These are phyloP conservation scores for Hirudo medicinalis DNA, from an alignment of 1,140 invertebrate species.

Conservation along the genomic window DNA sequence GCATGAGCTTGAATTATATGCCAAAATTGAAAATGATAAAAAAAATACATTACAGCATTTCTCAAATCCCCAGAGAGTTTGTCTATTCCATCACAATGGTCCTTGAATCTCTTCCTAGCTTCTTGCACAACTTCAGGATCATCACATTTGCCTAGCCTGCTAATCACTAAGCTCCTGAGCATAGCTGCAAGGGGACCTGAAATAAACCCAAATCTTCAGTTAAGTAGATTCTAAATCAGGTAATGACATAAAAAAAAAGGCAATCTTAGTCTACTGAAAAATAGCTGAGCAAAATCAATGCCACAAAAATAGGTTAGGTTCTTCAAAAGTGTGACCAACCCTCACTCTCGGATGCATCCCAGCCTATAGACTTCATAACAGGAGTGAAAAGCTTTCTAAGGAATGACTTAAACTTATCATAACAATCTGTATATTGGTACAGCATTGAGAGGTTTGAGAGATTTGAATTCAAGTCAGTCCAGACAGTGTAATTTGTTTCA, in stretches of 20 bases:
- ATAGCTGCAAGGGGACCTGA: constrained; percentile 66
- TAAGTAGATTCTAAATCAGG: background rate
- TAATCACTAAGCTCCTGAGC: constrained; percentile 66
- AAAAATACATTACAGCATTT: constrained; percentile 45
- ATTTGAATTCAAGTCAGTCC: constrained; percentile 69
- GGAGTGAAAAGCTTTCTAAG: constrained; percentile 53
- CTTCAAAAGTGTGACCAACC: constrained; percentile 24
- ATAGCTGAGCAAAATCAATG: background rate
- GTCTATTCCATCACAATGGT: constrained; percentile 51
- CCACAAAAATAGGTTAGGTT: background rate
- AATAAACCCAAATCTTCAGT: constrained; percentile 26
- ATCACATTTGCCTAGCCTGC: constrained; percentile 62
- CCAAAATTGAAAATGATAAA: constrained; percentile 7
- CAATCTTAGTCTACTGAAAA: background rate
- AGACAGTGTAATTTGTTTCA: constrained; percentile 84
- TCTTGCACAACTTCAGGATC: constrained; percentile 62
- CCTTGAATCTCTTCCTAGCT: constrained; percentile 55
- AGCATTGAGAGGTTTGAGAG: constrained; percentile 57
- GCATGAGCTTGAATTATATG: background rate
- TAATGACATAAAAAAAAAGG: background rate
- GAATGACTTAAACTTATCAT: constrained; percentile 57
- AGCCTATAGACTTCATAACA: constrained; percentile 59
- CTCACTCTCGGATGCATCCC: constrained; percentile 42
- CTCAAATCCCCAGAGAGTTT: constrained; percentile 73
- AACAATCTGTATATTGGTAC: constrained; percentile 59